These are phyloP conservation scores for Campoplex capitator DNA, from an alignment of 2,888 invertebrate species.

Conservation along the genomic window DNA sequence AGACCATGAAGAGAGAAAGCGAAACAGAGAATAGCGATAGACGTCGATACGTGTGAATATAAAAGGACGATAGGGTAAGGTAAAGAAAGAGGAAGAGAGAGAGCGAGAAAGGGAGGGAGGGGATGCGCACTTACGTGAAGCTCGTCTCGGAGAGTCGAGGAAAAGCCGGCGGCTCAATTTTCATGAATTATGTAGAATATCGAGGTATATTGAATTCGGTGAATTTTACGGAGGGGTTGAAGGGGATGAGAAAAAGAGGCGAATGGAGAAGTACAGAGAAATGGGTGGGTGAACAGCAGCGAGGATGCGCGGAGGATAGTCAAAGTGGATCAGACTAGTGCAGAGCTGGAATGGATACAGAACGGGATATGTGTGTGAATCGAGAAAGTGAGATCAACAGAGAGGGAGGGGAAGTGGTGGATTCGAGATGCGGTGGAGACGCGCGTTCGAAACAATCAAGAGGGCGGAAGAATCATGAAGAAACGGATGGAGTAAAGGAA, in stretches of 20 bases:
- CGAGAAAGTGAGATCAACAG: constrained; percentile 42
- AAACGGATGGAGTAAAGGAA: constrained; percentile 58
- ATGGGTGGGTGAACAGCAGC: constrained; percentile 51
- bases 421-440: constrained; percentile 77
- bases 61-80: not conserved
- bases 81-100: not conserved
- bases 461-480: constrained; percentile 71
- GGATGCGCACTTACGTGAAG: constrained; percentile 56
- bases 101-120: not conserved
- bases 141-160: constrained; percentile 70
- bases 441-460: constrained; percentile 82
- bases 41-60: constrained; percentile 18
- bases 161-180: constrained; percentile 83
- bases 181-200: constrained; percentile 84
- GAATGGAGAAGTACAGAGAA: constrained; percentile 56
- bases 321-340: constrained; percentile 62
- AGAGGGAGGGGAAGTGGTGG: constrained; percentile 47
- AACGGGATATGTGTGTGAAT: constrained; percentile 68
- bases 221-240: constrained; percentile 84
- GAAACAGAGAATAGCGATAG: constrained; percentile 55
- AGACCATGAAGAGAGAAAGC: constrained; percentile 31
- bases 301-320: constrained; percentile 69
- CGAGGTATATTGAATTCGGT: constrained; percentile 82
- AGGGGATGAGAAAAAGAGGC: constrained; percentile 61
- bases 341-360: constrained; percentile 56